phyloP scores from a whole-genome alignment of 2,888 invertebrate species.

The Eristalinus sepulchralis region DNA sequence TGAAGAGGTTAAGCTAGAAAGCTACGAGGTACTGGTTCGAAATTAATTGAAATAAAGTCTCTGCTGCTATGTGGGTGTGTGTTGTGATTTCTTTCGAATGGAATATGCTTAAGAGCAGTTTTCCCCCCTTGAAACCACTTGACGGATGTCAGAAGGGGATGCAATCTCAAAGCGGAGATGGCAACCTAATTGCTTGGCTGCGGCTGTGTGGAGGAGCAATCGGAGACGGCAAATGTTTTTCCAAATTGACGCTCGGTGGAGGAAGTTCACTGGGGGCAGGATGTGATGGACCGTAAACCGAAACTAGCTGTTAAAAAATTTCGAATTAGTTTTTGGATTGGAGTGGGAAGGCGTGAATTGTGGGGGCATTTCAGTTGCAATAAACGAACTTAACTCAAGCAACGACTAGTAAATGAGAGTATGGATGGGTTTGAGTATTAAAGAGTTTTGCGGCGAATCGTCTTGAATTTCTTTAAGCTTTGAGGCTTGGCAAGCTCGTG shows the following conservation, averaged over 20 bases:
- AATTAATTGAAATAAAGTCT: conserved; percentile 43
- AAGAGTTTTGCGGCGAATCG: no score
- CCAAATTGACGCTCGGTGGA: neutral
- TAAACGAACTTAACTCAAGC: no score
- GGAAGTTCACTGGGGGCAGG: no score
- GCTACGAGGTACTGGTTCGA: conserved; percentile 86
- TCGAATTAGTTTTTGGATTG: no score
- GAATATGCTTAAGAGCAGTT: neutral
- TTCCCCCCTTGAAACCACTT: neutral
- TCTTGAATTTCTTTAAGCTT: no score
- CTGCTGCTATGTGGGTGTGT: conserved; percentile 2
- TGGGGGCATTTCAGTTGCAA: no score
- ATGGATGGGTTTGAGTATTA: no score
- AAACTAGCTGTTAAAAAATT: no score
- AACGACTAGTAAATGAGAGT: no score
- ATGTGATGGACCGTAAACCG: no score
- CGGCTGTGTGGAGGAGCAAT: conserved; percentile 22
- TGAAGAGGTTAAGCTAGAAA: conserved; percentile 84
- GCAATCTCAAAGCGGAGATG: conserved; percentile 7
- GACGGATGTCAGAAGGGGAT: neutral
- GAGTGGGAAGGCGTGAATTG: no score
- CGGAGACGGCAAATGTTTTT: conserved; percentile 16
- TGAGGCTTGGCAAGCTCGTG: no score
- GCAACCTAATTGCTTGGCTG: conserved; percentile 26
- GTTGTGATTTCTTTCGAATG: conserved; percentile 17